A percentile compares a stretch with the other conserved stretches of the same genome.
phyloP scores from a whole-genome alignment of 2,797 vertebrate species.

The Semaprochilodus insignis region DNA sequence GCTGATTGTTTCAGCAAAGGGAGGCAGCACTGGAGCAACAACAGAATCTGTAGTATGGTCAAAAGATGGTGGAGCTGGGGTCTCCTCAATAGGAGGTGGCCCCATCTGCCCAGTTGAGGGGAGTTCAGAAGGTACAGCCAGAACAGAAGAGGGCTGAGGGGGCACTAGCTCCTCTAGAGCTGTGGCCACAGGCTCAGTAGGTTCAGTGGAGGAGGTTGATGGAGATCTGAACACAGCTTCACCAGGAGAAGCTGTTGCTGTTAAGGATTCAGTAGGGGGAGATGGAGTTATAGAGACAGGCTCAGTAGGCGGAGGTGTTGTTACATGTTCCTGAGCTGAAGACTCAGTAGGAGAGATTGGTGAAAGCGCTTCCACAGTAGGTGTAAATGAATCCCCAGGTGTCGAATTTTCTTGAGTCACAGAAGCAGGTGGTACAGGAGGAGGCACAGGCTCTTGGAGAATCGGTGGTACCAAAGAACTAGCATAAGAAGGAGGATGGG shows the following conservation, averaged over 20 bases:
- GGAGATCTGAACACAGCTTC: constrained; percentile 43
- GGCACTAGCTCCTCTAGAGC: constrained; percentile 34
- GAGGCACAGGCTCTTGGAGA: constrained; percentile 42
- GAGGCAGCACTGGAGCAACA: constrained; percentile 11
- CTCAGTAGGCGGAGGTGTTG: constrained; percentile 22
- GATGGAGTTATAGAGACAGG: constrained; percentile 25
- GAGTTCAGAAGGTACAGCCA: constrained; percentile 4
- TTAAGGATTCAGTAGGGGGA: constrained; percentile 28
- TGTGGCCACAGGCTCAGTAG: neutral
- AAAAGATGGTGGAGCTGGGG: neutral
- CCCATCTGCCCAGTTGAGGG: neutral
- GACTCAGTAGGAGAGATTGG: constrained; percentile 7
- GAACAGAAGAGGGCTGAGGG: neutral
- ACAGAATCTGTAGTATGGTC: neutral
- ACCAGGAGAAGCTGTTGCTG: neutral
- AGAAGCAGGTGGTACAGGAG: constrained; percentile 10
- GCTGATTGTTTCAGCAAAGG: constrained; percentile 44
- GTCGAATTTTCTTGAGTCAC: constrained; percentile 26
- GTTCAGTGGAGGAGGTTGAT: neutral
- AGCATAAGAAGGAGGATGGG: constrained; percentile 46
- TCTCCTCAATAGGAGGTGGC: neutral
- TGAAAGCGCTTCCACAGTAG: constrained; percentile 18
- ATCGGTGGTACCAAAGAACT: constrained; percentile 44
- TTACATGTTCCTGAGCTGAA: constrained; percentile 32
- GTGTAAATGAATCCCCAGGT: neutral